Evolutionary conservation across 2,888 invertebrate genomes (phyloP).

Genomic region (Hydropsyche betteni): DNA sequence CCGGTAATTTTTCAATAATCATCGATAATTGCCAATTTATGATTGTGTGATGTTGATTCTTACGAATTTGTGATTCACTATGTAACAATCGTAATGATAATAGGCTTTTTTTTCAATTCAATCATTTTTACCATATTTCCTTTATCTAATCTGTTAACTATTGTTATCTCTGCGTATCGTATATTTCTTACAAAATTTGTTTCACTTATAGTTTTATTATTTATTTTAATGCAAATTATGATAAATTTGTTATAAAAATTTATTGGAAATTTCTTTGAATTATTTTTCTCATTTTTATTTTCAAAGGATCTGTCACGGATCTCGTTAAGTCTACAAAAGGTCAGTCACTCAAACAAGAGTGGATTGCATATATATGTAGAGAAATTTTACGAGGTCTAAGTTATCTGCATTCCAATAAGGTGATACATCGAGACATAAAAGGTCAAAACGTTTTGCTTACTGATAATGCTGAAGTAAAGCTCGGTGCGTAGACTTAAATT

Average conservation of each 20-base stretch:
- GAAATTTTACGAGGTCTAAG: conserved; percentile 95
- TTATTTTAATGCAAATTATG: too few relatives aligned
- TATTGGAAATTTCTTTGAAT: too few relatives aligned
- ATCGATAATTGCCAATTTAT: background rate
- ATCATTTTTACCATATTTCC: background rate
- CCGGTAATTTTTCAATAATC: conserved; percentile 66
- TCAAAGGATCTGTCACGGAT: conserved; percentile 92
- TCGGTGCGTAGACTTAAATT: conserved; percentile 69
- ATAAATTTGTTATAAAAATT: too few relatives aligned
- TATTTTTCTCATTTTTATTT: background rate
- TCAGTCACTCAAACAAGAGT: conserved; percentile 97
- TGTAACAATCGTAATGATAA: too few relatives aligned
- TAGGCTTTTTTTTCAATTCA: too few relatives aligned
- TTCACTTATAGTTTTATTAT: too few relatives aligned
- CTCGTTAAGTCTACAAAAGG: conserved; percentile 99
- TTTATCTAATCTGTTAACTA: conserved; percentile 7
- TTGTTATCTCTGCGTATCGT: background rate
- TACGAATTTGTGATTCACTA: too few relatives aligned
- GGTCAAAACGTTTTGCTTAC: conserved; percentile 99
- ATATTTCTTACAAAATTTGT: background rate
- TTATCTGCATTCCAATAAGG: conserved; percentile 98
- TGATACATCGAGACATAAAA: conserved; percentile 99
- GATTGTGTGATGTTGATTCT: too few relatives aligned
- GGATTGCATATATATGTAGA: conserved; percentile 99
- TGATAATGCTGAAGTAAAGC: conserved; percentile 99